Percentiles rank a stretch among this genome's conserved stretches.
phyloP scores from a whole-genome alignment of 1,140 invertebrate genomes.

The Danaus plexippus region DNA sequence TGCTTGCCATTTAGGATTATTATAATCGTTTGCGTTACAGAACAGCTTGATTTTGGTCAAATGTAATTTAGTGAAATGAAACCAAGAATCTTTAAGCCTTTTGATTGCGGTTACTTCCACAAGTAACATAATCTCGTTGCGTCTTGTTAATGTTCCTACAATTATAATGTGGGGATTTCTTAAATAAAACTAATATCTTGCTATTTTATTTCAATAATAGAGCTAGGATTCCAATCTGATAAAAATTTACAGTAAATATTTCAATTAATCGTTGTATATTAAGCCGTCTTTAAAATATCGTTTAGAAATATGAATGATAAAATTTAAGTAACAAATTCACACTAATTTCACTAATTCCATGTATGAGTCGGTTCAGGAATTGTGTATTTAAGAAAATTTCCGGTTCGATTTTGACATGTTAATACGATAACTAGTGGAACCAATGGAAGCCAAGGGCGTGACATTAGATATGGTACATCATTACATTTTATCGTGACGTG shows the following conservation, averaged over 20 bases:
- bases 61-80: constrained; percentile 15
- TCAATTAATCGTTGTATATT: too few species aligned
- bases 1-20: too few species aligned
- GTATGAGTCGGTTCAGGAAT: not conserved
- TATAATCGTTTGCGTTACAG: too few species aligned
- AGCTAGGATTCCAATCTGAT: too few species aligned
- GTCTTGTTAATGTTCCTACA: too few species aligned
- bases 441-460: constrained; percentile 43
- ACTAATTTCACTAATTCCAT: not conserved
- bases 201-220: too few species aligned
- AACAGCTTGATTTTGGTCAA: constrained; percentile 11
- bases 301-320: too few species aligned
- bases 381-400: not conserved
- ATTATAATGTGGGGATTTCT: too few species aligned
- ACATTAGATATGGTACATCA: constrained; percentile 51
- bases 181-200: too few species aligned
- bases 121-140: not conserved
- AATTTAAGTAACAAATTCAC: too few species aligned
- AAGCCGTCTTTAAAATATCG: too few species aligned
- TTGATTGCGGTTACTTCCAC: constrained; percentile 39
- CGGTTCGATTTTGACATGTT: not conserved
- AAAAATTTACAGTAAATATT: too few species aligned
- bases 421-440: constrained; percentile 14
- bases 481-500: constrained; percentile 33
- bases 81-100: constrained; percentile 42